These are phyloP conservation scores for Prionailurus bengalensis DNA, from an alignment of 2,113 vertebrate genomes.

Conservation along the genomic window DNA sequence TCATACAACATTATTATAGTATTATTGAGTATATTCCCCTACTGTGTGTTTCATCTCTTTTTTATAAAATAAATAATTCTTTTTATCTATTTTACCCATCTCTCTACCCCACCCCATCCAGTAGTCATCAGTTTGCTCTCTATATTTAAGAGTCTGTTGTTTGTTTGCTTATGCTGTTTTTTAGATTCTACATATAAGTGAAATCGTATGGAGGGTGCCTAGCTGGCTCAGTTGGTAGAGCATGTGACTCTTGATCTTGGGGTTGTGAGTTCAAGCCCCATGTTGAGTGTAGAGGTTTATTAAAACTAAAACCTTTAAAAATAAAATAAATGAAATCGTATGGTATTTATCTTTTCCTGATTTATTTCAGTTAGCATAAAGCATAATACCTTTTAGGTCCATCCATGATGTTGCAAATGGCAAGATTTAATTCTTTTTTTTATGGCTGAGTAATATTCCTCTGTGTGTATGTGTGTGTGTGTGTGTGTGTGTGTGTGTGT, in stretches of 20 bases:
- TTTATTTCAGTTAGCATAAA: not conserved
- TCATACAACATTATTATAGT: not conserved
- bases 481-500: not conserved
- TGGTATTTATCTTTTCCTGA: not conserved
- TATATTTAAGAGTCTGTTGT: not conserved
- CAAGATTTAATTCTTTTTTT: not conserved
- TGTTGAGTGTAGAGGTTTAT: not conserved
- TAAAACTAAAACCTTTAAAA: not conserved
- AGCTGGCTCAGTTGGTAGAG: not conserved
- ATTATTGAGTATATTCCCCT: not conserved
- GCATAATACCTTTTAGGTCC: not conserved
- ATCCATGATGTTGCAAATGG: not conserved
- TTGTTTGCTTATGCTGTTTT: not conserved
- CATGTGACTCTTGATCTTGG: not conserved
- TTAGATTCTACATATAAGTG: not conserved
- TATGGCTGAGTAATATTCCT: not conserved
- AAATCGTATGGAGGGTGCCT: not conserved
- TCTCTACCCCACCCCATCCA: not conserved
- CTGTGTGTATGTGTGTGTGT: accelerated
- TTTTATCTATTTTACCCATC: not conserved
- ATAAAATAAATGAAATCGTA: not conserved
- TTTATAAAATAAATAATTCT: not conserved
- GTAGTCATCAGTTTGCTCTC: not conserved
- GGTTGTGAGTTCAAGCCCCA: not conserved
- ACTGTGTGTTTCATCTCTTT: not conserved